A percentile compares a stretch with the other conserved stretches of the same genome.
Evolutionary conservation across 1,140 invertebrate genomes (phyloP).

Genomic region (Halesus radiatus): DNA sequence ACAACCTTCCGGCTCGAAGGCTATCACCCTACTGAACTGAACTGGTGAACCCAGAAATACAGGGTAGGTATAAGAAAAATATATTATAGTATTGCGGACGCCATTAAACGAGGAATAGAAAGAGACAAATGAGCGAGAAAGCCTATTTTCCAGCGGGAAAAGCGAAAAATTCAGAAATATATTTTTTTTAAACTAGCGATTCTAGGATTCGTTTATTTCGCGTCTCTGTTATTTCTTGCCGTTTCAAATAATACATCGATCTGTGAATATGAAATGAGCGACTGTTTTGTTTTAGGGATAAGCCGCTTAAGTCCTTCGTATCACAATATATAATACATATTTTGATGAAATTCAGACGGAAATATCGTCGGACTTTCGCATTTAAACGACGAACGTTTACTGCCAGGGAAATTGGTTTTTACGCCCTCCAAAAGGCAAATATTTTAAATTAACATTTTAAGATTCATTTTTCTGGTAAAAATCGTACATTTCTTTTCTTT

Average conservation of each 20-base stretch:
- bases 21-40: conserved; percentile 27
- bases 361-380: not conserved
- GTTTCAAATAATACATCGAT: conserved; percentile 1
- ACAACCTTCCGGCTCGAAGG: not conserved
- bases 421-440: too few species aligned
- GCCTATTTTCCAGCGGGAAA: not conserved
- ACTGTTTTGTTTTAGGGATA: conserved; percentile 18
- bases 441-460: too few species aligned
- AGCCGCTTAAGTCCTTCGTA: too few species aligned
- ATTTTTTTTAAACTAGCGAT: too few species aligned
- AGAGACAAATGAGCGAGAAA: conserved; percentile 8
- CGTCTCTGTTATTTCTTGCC: too few species aligned
- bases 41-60: conserved; percentile 6
- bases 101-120: not conserved
- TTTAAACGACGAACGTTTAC: too few species aligned
- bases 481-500: too few species aligned
- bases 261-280: not conserved
- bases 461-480: too few species aligned
- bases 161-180: conserved; percentile 1
- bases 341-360: not conserved
- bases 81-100: not conserved
- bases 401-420: too few species aligned
- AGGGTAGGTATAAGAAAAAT: conserved; percentile 22
- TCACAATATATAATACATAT: not conserved
- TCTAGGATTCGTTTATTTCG: too few species aligned